phyloP scores from a whole-genome alignment of 2,888 invertebrate genomes.

The Flexamia atlantica region DNA sequence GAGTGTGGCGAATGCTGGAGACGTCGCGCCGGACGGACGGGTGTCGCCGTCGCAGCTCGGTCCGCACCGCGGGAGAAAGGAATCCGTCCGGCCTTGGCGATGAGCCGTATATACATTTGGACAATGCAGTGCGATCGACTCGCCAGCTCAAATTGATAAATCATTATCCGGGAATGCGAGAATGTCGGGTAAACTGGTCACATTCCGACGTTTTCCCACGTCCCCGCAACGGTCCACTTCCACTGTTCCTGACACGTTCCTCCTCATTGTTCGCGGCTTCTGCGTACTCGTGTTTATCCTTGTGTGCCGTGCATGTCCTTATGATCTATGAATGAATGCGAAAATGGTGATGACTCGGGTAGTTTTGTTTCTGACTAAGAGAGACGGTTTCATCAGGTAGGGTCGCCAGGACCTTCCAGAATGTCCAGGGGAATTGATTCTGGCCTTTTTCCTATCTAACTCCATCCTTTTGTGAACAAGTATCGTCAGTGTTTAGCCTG shows the following conservation, averaged over 20 bases:
- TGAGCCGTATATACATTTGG: conserved; percentile 54
- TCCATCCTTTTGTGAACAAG: no score
- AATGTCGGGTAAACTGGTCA: conserved; percentile 52
- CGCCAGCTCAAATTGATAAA: conserved; percentile 56
- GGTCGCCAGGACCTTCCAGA: no score
- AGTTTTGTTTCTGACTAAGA: no score
- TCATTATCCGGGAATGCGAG: conserved; percentile 58
- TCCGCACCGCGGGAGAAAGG: conserved; percentile 44
- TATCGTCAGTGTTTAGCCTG: no score
- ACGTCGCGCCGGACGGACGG: conserved; percentile 16
- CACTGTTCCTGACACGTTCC: conserved; percentile 25
- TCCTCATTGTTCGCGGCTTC: background rate
- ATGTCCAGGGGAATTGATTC: no score
- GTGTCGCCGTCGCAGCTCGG: background rate
- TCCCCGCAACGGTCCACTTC: conserved; percentile 27
- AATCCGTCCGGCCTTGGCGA: conserved; percentile 44
- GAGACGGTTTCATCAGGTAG: no score
- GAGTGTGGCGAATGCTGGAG: conserved; percentile 55
- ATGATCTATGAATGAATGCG: no score
- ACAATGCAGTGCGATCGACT: conserved; percentile 48
- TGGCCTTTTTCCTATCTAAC: no score
- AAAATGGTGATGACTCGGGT: no score
- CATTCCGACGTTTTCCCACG: conserved; percentile 49
- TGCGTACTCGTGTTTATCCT: background rate
- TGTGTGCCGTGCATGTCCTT: background rate